Conservation (phyloP, 1,140 invertebrate genomes). For the Heliconius nattereri region DNA sequence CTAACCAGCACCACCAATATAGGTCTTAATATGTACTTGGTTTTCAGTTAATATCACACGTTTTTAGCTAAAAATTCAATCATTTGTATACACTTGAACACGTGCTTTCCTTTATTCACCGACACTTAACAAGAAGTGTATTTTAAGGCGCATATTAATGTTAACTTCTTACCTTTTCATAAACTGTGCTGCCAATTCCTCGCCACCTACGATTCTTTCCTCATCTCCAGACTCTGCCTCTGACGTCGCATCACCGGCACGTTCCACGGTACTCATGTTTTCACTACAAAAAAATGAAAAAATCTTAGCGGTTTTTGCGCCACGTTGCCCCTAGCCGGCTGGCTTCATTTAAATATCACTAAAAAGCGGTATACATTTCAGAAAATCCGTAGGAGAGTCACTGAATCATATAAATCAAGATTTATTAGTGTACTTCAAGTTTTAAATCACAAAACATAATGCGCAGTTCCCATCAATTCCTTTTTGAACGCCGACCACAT, state of each 20-base stretch:
- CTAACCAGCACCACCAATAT: no score
- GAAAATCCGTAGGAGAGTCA: background rate
- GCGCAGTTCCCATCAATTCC: conserved; percentile 67
- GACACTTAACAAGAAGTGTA: conserved; percentile 4
- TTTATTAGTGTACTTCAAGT: conserved; percentile 23
- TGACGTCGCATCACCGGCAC: conserved; percentile 69
- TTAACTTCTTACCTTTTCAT: conserved; percentile 61
- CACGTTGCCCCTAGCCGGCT: background rate
- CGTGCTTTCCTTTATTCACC: conserved; percentile 19
- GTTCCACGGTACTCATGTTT: conserved; percentile 73
- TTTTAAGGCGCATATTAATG: conserved; percentile 1
- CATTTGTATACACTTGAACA: conserved; percentile 26
- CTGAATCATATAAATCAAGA: background rate
- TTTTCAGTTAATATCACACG: background rate
- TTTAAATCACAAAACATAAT: conserved; percentile 64
- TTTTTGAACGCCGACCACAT: conserved; percentile 69
- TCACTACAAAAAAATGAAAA: conserved; percentile 55
- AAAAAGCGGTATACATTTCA: background rate
- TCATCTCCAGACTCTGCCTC: conserved; percentile 76
- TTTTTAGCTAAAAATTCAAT: background rate
- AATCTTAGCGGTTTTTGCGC: background rate
- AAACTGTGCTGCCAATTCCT: conserved; percentile 68
- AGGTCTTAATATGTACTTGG: no score
- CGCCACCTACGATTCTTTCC: conserved; percentile 68
- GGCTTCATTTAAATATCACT: background rate